Conservation (phyloP, 2,113 vertebrate genomes). For the Fulica atra region DNA sequence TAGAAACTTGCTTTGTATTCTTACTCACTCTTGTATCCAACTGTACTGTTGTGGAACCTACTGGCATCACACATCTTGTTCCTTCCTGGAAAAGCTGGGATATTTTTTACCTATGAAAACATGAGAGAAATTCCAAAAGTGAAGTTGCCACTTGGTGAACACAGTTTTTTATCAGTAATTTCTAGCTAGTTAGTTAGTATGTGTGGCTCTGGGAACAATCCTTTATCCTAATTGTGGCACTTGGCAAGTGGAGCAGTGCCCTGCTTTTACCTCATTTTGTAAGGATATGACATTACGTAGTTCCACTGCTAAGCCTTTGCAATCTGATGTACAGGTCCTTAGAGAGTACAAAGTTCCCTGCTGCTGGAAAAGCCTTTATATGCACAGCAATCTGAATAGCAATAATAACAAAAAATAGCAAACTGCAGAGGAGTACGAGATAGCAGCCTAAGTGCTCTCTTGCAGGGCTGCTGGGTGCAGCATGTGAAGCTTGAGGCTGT, state of each 20-base stretch:
- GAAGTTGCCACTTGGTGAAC: background rate
- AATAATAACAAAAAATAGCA: background rate
- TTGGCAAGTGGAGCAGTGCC: background rate
- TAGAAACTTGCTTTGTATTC: background rate
- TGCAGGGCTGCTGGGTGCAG: background rate
- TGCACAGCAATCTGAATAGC: background rate
- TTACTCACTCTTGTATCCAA: background rate
- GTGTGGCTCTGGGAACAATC: background rate
- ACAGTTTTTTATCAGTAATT: background rate
- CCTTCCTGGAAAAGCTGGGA: background rate
- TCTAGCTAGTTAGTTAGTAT: background rate
- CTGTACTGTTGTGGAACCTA: background rate
- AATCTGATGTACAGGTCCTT: background rate
- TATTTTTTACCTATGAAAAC: background rate
- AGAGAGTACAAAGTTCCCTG: background rate
- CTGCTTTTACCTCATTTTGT: background rate
- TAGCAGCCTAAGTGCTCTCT: background rate
- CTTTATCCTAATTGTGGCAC: background rate
- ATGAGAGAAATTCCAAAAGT: background rate
- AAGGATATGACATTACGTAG: background rate
- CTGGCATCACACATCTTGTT: background rate
- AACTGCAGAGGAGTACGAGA: background rate
- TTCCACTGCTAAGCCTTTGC: background rate
- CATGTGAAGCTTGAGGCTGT: background rate
- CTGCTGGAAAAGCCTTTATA: background rate